Percentiles rank a stretch among this genome's conserved stretches.
These are phyloP conservation scores for Lacerta bilineata DNA, from an alignment of 2,797 vertebrate species.

Conservation along the genomic window DNA sequence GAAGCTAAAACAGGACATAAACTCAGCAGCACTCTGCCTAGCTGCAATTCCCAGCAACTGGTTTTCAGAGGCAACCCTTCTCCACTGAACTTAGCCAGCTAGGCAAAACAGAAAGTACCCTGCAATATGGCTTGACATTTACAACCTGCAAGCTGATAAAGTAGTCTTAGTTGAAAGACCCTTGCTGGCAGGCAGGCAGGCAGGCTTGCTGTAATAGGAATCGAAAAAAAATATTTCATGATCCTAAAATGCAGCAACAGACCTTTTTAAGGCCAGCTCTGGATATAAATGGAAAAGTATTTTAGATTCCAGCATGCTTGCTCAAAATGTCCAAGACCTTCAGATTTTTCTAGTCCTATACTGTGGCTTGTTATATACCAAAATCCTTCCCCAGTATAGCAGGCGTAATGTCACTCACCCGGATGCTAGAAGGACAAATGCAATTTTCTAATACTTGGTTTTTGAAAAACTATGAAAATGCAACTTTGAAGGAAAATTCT, in stretches of 20 bases:
- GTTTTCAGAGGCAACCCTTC: not conserved
- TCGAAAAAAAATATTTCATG: not conserved
- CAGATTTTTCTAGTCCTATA: not conserved
- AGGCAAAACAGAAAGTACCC: not conserved
- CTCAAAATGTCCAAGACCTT: not conserved
- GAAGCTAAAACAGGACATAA: too few species aligned
- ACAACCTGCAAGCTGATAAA: constrained; percentile 1
- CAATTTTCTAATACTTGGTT: not conserved
- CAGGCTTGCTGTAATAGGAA: not conserved
- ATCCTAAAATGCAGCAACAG: not conserved
- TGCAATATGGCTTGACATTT: not conserved
- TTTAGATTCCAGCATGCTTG: not conserved
- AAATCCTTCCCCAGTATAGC: not conserved
- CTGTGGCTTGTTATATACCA: not conserved
- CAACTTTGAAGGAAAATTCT: not conserved
- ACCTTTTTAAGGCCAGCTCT: not conserved
- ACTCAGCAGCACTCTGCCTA: too few species aligned
- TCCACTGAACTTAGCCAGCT: not conserved
- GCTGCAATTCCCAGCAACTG: too few species aligned
- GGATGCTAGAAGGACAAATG: not conserved
- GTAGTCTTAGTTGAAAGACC: not conserved
- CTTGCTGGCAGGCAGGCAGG: not conserved
- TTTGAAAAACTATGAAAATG: not conserved
- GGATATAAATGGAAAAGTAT: not conserved
- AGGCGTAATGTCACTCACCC: not conserved